These are phyloP conservation scores for Coreoperca whiteheadi DNA, from an alignment of 2,113 vertebrate genomes.

Conservation along the genomic window DNA sequence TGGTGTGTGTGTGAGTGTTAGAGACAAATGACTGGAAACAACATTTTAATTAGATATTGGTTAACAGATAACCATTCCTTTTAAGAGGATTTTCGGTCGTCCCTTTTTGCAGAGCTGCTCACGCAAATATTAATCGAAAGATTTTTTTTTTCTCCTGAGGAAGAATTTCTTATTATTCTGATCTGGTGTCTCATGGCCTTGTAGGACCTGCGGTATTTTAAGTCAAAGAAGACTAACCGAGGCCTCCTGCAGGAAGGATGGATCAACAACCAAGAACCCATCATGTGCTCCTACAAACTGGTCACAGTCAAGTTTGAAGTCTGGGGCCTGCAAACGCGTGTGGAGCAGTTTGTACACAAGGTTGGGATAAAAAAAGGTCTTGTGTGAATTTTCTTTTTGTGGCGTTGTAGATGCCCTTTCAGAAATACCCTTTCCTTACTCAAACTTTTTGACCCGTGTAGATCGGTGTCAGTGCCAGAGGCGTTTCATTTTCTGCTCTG, in stretches of 20 bases:
- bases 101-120: not conserved
- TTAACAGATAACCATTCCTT: not conserved
- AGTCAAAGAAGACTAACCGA: slow-evolving; percentile 94
- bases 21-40: not conserved
- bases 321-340: slow-evolving; percentile 97
- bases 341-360: slow-evolving; percentile 99
- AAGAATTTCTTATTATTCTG: not conserved
- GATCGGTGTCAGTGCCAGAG: slow-evolving; percentile 12
- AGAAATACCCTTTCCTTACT: not conserved
- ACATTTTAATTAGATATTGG: slow-evolving; percentile 1
- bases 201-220: slow-evolving; percentile 94
- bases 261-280: slow-evolving; percentile 92
- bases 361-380: slow-evolving; percentile 76
- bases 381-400: not conserved
- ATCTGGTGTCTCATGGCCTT: slow-evolving; percentile 28
- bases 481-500: not conserved
- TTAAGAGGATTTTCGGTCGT: not conserved
- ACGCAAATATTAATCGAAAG: not conserved
- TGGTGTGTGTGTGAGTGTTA: not conserved
- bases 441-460: slow-evolving; percentile 14
- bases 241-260: slow-evolving; percentile 94
- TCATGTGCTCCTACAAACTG: slow-evolving; percentile 99
- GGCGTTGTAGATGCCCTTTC: not conserved
- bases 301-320: slow-evolving; percentile 99
- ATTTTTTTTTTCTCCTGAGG: not conserved